These are phyloP conservation scores for Luidia sarsii DNA, from an alignment of 53 echinoderm and acorn worm species.

Conservation along the genomic window DNA sequence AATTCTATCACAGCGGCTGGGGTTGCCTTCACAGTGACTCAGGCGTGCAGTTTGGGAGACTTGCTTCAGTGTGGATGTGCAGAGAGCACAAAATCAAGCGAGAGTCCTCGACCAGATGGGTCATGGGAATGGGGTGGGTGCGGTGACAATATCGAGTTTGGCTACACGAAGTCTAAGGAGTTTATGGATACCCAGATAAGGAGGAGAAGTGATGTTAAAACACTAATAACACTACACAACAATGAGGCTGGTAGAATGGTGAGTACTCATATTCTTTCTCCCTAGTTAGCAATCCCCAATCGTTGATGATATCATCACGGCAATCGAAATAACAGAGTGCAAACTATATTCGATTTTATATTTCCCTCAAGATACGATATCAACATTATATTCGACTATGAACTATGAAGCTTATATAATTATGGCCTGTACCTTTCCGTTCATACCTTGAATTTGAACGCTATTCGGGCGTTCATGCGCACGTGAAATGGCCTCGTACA, in stretches of 20 bases:
- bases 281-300: too few species aligned
- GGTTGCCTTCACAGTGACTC: conserved; percentile 83
- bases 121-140: conserved; percentile 98
- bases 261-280: conserved; percentile 35
- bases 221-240: conserved; percentile 88
- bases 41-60: conserved; percentile 90
- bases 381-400: too few species aligned
- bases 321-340: too few species aligned
- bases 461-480: too few species aligned
- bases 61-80: conserved; percentile 90
- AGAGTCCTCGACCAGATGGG: conserved; percentile 48
- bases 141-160: conserved; percentile 88
- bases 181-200: conserved; percentile 87
- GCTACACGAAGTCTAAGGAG: conserved; percentile 89
- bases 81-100: conserved; percentile 55
- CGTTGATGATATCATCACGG: too few species aligned
- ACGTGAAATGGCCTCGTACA: too few species aligned
- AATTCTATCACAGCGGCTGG: conserved; percentile 92
- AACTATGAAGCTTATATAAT: too few species aligned
- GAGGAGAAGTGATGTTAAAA: conserved; percentile 78
- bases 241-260: conserved; percentile 96
- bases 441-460: too few species aligned
- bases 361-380: too few species aligned
- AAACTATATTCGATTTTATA: too few species aligned
- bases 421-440: too few species aligned